Evolutionary conservation across 2,797 vertebrate genomes (phyloP).

Genomic region (Danio kyathit): DNA sequence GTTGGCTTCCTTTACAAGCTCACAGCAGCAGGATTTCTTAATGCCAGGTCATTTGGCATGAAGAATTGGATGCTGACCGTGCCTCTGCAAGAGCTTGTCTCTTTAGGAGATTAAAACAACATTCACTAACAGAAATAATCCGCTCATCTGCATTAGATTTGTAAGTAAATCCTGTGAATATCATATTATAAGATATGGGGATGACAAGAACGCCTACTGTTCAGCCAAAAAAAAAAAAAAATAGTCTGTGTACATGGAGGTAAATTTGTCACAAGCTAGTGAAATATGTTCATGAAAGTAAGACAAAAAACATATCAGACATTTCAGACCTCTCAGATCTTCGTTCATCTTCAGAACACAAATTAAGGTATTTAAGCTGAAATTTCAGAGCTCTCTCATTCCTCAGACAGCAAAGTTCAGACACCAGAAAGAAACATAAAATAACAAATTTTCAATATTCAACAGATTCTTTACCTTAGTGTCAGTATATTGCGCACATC

Average conservation of each 20-base stretch:
- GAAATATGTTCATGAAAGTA: too few species aligned
- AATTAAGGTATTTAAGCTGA: too few species aligned
- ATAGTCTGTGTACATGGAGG: background rate
- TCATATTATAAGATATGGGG: background rate
- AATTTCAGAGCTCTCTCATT: too few species aligned
- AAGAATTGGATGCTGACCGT: constrained; percentile 21
- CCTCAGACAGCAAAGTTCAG: too few species aligned
- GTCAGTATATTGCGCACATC: too few species aligned
- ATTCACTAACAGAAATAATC: constrained; percentile 20
- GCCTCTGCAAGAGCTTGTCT: background rate
- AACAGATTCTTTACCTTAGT: too few species aligned
- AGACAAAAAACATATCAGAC: too few species aligned
- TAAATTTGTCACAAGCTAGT: background rate
- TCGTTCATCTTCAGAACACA: too few species aligned
- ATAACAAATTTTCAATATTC: too few species aligned
- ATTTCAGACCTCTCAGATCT: too few species aligned
- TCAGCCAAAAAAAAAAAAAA: background rate
- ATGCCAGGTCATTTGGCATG: background rate
- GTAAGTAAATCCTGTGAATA: constrained; percentile 39
- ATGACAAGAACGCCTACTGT: background rate
- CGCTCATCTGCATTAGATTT: background rate
- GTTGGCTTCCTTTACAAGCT: constrained; percentile 19
- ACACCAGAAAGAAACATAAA: too few species aligned
- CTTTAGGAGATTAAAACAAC: constrained; percentile 29
- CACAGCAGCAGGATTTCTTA: constrained; percentile 13